Evolutionary conservation across 2,888 invertebrate genomes (phyloP).

Genomic region (Scotopteryx bipunctaria): DNA sequence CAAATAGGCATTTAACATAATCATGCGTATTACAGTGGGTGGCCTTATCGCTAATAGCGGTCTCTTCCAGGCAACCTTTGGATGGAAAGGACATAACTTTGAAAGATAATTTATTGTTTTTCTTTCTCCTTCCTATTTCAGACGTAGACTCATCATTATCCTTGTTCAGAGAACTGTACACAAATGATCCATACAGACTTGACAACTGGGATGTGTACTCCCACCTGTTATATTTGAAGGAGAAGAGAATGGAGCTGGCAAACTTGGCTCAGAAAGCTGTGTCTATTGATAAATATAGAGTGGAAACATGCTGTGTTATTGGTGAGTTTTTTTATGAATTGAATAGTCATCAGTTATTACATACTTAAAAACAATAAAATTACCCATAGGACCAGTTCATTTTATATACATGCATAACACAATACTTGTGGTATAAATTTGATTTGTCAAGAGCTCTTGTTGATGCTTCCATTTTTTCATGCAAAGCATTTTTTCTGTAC

Average conservation of each 20-base stretch:
- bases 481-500: not conserved
- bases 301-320: slow-evolving; percentile 98
- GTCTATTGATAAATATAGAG: slow-evolving; percentile 97
- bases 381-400: too few species aligned
- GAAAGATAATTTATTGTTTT: not conserved
- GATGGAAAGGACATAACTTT: too few species aligned
- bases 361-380: too few species aligned
- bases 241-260: slow-evolving; percentile 95
- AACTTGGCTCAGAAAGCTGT: slow-evolving; percentile 96
- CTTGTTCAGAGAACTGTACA: slow-evolving; percentile 91
- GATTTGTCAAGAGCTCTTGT: too few species aligned
- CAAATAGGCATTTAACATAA: too few species aligned
- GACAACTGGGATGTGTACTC: slow-evolving; percentile 99
- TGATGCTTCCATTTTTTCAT: too few species aligned
- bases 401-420: too few species aligned
- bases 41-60: too few species aligned
- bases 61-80: too few species aligned
- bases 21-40: too few species aligned
- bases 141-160: slow-evolving; percentile 95
- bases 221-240: slow-evolving; percentile 97
- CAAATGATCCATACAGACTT: slow-evolving; percentile 95
- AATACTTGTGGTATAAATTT: too few species aligned
- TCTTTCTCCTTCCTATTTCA: slow-evolving; percentile 59
- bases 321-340: slow-evolving; percentile 85
- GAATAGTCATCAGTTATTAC: too few species aligned